Evolutionary conservation across 1,140 invertebrate genomes (phyloP), one percentile per base, ranked within the genome.

Genomic region (Schlechtendalia chinensis): DNA sequence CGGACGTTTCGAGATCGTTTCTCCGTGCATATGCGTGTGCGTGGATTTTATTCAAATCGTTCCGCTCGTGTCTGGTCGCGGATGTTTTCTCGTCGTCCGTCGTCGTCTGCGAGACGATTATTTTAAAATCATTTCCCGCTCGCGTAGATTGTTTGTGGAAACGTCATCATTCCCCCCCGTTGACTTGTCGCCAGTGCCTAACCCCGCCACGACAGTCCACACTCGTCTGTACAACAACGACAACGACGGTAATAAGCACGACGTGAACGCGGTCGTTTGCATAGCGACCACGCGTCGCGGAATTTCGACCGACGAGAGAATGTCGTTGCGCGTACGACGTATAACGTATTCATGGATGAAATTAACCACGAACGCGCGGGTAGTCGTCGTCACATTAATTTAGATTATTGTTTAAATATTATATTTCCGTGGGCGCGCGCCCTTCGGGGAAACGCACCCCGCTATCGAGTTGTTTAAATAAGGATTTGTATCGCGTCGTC

Each of bases 391-490:
- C 19, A 27, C 67, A 54, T 72, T 72, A 72, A 72, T 72, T 72
- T 72, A 72, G 69, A 72, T 29, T 47, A 72, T 54, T 29, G 29
- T 72, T 72, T 72, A 54, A 72, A 72, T 54, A 54, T 72, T 72
- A 22, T 4, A 50, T 24, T 16, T 11, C n/a, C 16, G 32, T 8
- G 32, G 8, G 3, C 32, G 32, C 32, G 14, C 50, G 14, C 11
- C 45, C 67, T 47, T 47, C 19, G 24, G 47, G 29, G 50, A 71
- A 29, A 14, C 17, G 27, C 27, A 27, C 27, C 29, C 24, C 16
- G 50, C 53, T 24, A 72, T 54, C 29, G 29, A 54, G 47, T 72
- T 54, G 53, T 72, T 29, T 72, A 72, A 72, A 72, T 72, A 54
- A 72, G 54, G 50, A 72, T 72, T 72, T 72, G 53, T 72, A 72